Base-by-base conservation (phyloP, 2,888 invertebrate species). In the Apodemia hepburni region DNA sequence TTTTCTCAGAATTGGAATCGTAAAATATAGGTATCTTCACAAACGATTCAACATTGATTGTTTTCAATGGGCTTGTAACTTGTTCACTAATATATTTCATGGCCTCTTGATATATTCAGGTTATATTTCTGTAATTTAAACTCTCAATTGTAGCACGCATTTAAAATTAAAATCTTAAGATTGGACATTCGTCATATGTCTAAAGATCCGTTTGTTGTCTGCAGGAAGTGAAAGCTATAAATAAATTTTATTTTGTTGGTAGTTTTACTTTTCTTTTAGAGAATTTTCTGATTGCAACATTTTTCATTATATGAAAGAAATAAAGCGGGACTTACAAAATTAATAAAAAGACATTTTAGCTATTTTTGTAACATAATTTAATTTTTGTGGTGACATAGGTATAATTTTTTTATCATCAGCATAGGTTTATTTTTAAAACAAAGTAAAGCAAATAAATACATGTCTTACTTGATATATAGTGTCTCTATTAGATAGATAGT, bases 151-250 rank as follows among this genome's bases (percentile, higher is more conserved):
- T 75, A 71, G 71, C 70, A 71, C 76, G 75, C 75, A 79, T 84
- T 82, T 84, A 71, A 82, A 85, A 85, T 84, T 84, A 70, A 79
- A 84, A 84, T 75, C 75, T 72, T 73, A 73, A 73, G 72, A 78
- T 77, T 73, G 71, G 66, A 71, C 74, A 80, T 84, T 82, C 73
- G 80, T 81, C 79, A 78, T 75, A 73, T 63, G 70, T 71, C 64
- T 54, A 54, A 27, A 54, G 54, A 54, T 54, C 54, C 54, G 54
- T 54, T 54, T 54, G 54, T 54, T 54, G 54, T 54, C 54, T 54
- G 51, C 12, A 22, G 51, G 54, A 54, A 54, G 42, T 45, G 42
- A 81, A 84, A 82, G 79, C 76, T 85, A 85, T 85, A 87, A 78
- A 84, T 77, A 80, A 83, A 85, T 85, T 80, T 80, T 77, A 78